Evolutionary conservation across 1,140 invertebrate genomes (phyloP).

Genomic region (Brachionus calyciflorus): DNA sequence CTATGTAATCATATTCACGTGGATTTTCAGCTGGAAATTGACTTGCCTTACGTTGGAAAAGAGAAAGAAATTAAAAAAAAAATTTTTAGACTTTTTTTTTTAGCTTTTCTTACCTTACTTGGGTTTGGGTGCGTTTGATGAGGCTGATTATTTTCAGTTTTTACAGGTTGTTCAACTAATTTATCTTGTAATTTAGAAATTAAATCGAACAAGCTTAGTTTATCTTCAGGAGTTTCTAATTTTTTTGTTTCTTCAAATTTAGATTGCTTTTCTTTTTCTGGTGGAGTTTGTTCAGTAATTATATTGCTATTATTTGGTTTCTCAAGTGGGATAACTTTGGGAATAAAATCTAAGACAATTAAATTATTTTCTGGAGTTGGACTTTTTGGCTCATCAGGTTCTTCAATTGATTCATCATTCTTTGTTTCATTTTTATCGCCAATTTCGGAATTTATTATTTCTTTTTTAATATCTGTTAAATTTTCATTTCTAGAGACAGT

Average conservation of each 20-base stretch:
- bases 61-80: too few relatives aligned
- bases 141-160: background rate
- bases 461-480: background rate
- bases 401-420: background rate
- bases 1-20: background rate
- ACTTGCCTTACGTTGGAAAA: background rate
- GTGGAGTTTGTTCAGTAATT: background rate
- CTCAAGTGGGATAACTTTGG: slow-evolving; percentile 28
- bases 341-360: background rate
- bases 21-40: background rate
- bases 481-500: too few relatives aligned
- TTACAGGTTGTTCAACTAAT: background rate
- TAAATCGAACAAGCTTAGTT: slow-evolving; percentile 37
- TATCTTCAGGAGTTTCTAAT: background rate
- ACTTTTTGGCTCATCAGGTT: background rate
- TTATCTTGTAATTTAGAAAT: slow-evolving; percentile 41
- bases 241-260: background rate
- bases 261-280: background rate
- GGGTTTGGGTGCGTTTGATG: background rate
- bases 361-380: background rate
- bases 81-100: too few relatives aligned
- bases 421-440: background rate
- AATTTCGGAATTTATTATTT: background rate
- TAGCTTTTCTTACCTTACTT: background rate
- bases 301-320: background rate